Conservation (phyloP, 37 sponge, comb jelly and placozoan genomes). For the Halisarca cf. caerulea region DNA sequence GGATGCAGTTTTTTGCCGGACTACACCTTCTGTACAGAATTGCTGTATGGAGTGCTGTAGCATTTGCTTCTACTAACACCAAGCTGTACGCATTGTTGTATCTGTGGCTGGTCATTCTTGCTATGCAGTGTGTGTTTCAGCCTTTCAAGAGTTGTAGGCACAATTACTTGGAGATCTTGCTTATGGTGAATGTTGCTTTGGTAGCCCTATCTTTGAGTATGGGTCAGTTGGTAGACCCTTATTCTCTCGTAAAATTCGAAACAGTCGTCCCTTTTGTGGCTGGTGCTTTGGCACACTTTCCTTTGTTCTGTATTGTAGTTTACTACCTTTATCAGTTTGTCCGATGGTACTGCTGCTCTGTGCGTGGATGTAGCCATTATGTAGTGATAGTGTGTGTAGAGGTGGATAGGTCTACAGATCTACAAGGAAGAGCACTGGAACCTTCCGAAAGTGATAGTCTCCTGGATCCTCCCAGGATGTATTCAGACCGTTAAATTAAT, state of each 20-base stretch:
- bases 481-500: too few relatives aligned
- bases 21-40: conserved; percentile 15
- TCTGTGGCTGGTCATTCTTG: background rate
- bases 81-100: background rate
- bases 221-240: too few relatives aligned
- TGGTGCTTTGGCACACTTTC: too few relatives aligned
- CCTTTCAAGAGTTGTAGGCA: conserved; percentile 1
- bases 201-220: too few relatives aligned
- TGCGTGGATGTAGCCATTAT: background rate
- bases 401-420: too few relatives aligned
- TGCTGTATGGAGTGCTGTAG: background rate
- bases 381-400: background rate
- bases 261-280: too few relatives aligned
- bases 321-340: background rate
- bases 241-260: too few relatives aligned
- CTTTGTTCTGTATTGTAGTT: too few relatives aligned
- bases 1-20: conserved; percentile 2
- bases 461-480: too few relatives aligned
- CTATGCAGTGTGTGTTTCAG: background rate
- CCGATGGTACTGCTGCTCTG: background rate
- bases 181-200: too few relatives aligned
- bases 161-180: conserved; percentile 1
- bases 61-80: background rate
- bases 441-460: too few relatives aligned
- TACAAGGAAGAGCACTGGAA: too few relatives aligned